phyloP scores from a whole-genome alignment of 2,888 invertebrate species.

The Cinara cedri region DNA sequence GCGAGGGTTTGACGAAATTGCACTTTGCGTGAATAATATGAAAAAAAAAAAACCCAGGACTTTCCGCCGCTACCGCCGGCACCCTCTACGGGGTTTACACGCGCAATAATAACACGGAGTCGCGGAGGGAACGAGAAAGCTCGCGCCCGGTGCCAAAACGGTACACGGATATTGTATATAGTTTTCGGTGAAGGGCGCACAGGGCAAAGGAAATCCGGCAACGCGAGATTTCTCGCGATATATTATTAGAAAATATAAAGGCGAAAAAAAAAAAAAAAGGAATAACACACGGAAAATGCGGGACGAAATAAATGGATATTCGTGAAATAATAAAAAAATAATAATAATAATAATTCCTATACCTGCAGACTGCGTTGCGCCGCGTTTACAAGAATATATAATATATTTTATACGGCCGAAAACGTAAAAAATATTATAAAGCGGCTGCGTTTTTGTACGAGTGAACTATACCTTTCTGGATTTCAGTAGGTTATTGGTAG shows the following conservation, averaged over 20 bases:
- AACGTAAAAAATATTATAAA: no score
- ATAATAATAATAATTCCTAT: constrained; percentile 19
- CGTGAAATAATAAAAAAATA: constrained; percentile 32
- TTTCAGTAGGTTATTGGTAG: no score
- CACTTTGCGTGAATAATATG: constrained; percentile 43
- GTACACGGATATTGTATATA: constrained; percentile 2
- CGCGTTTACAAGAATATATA: constrained; percentile 27
- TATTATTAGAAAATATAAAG: constrained; percentile 27
- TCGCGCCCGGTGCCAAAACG: constrained; percentile 30
- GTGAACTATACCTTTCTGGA: background rate
- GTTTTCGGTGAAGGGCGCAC: constrained; percentile 3
- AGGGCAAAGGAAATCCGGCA: constrained; percentile 37
- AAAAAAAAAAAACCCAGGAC: background rate
- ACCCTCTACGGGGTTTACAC: constrained; percentile 8
- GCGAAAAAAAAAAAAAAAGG: background rate
- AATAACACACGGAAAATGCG: background rate
- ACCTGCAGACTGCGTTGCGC: no score
- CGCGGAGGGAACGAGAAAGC: background rate
- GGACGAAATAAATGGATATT: constrained; percentile 39
- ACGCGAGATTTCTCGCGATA: constrained; percentile 24
- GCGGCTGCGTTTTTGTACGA: no score
- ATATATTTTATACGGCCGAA: no score
- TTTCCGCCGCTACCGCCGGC: background rate
- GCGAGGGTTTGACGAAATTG: constrained; percentile 14
- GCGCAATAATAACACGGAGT: constrained; percentile 47